These are phyloP conservation scores for Penaeus indicus DNA, from an alignment of 1,140 invertebrate genomes.

Conservation along the genomic window DNA sequence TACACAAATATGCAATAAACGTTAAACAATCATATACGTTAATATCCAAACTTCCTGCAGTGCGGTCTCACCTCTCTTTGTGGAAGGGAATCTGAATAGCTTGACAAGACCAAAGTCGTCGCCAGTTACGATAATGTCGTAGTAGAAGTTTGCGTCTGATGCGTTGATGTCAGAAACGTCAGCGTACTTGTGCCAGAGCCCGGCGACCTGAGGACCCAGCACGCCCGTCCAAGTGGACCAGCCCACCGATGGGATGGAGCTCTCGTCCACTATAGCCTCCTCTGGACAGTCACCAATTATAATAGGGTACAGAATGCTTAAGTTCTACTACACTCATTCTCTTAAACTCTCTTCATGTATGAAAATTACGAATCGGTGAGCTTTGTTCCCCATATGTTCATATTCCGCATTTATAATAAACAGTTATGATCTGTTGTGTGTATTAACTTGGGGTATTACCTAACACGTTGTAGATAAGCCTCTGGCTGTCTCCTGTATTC, in stretches of 20 bases:
- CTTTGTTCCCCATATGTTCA: no score
- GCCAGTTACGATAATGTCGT: slow-evolving; percentile 54
- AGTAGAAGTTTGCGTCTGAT: slow-evolving; percentile 54
- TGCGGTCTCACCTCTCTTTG: slow-evolving; percentile 53
- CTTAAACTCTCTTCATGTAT: no score
- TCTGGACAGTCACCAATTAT: not conserved
- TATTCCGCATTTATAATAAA: no score
- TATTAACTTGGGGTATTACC: slow-evolving; percentile 27
- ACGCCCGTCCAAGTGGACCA: slow-evolving; percentile 65
- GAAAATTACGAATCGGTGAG: no score
- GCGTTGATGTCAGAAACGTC: slow-evolving; percentile 65
- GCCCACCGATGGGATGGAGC: slow-evolving; percentile 38
- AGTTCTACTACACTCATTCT: not conserved
- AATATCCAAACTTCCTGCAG: no score
- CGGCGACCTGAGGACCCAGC: slow-evolving; percentile 55
- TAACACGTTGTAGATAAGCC: slow-evolving; percentile 52
- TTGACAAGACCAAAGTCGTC: slow-evolving; percentile 65
- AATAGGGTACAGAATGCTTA: no score
- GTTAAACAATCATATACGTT: no score
- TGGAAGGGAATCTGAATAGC: slow-evolving; percentile 64
- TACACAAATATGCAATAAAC: no score
- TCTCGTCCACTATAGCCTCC: slow-evolving; percentile 43
- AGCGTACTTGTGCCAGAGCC: slow-evolving; percentile 64
- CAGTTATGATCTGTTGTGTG: not conserved
- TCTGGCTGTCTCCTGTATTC: slow-evolving; percentile 58